Evolutionary conservation across 2,888 invertebrate species (phyloP), one percentile per base, ranked within the genome.

Genomic region (Cacoxenus indagator): DNA sequence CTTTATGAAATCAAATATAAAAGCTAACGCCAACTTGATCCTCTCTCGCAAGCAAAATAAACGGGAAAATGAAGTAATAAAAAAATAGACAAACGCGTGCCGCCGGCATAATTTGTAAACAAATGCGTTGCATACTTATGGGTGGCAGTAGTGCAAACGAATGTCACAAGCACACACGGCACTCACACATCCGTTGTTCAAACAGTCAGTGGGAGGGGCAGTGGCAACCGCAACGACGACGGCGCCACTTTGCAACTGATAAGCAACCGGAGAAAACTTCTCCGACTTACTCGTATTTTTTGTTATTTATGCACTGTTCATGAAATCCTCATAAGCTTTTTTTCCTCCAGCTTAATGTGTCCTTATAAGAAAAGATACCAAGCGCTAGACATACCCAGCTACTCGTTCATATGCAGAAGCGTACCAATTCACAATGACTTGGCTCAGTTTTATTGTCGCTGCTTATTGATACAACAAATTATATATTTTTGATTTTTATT

Each of bases 401-500:
- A 75, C n/a, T n/a, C n/a, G n/a, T n/a, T n/a, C n/a, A 75, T 75
- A 76, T 74, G 72, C 68, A 64, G 65, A 43, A 19, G 62, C 61
- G 57, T 73, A 73, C 70, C 65, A 73, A 73, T 70, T 70, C 31
- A 64, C 24, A 29, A 48, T 29, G 51, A 45, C 59, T 59, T 59
- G 24, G 54, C 57, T 26, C 57, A 57, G 71, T 78, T 84, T 78
- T 78, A 76, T 84, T 78, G 76, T 74, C 67, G 70, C 31, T 19
- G 29, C 59, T 77, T 82, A 80, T 83, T 84, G 83, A 76, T 76
- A 82, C 74, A 70, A 69, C 75, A 82, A 83, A 83, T 84, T 76
- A 78, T 76, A 78, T 76, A 78, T 72, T 79, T 82, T 76, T 83
- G 80, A 83, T 81, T 84, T 82, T 81, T 84, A 84, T 84, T 80